Percentiles rank a stretch among this genome's conserved stretches.
Conservation (phyloP, 2,113 vertebrate genomes). For the Pimephales promelas region DNA sequence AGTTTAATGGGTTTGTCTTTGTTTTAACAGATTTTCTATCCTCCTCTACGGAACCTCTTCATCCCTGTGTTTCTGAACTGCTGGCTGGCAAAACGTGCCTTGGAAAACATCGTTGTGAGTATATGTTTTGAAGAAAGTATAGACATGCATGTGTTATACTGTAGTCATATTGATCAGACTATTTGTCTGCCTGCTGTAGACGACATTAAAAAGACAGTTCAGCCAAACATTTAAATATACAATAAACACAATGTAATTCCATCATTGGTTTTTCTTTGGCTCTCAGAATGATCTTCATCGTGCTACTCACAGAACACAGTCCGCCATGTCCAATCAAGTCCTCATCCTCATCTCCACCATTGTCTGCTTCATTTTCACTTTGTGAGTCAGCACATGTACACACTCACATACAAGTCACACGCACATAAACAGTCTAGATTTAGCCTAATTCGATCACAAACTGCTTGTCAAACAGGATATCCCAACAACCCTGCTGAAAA, state of each 20-base stretch:
- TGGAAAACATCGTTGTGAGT: conserved; percentile 90
- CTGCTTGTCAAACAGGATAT: not conserved
- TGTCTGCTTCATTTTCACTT: conserved; percentile 87
- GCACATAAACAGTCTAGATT: not conserved
- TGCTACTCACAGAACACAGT: conserved; percentile 85
- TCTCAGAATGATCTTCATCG: conserved; percentile 85
- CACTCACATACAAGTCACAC: not conserved
- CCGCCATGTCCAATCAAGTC: conserved; percentile 89
- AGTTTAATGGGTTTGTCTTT: not conserved
- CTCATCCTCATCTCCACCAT: conserved; percentile 87
- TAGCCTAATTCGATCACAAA: not conserved
- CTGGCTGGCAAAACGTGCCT: conserved; percentile 85
- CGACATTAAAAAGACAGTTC: too few species aligned
- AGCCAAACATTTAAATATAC: too few species aligned
- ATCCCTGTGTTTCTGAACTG: conserved; percentile 88
- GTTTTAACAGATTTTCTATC: conserved; percentile 81
- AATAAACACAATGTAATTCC: not conserved
- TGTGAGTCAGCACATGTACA: conserved; percentile 73
- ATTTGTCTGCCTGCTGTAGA: too few species aligned
- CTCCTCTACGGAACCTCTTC: conserved; percentile 81
- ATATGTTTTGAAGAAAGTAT: conserved; percentile 40
- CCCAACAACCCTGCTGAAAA: too few species aligned
- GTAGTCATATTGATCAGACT: too few species aligned
- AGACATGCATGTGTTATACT: too few species aligned
- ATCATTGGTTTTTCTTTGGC: not conserved